A percentile compares a stretch with the other conserved stretches of the same genome.
Evolutionary conservation across 2,797 vertebrate genomes (phyloP).

Genomic region (Acanthornis magna): DNA sequence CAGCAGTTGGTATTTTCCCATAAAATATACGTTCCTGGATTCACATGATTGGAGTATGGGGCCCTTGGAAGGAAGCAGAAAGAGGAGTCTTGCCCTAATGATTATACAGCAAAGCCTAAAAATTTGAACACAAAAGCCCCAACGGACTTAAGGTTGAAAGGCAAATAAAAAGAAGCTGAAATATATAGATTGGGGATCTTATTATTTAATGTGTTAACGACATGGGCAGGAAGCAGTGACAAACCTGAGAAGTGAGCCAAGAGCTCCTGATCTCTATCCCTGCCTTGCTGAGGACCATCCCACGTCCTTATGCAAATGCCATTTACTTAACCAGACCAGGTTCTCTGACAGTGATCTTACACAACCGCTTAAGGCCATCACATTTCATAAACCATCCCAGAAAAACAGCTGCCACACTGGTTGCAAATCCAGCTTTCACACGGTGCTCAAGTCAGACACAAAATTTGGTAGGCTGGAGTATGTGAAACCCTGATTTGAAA

Average conservation of each 20-base stretch:
- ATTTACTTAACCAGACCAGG: background rate
- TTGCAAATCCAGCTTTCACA: background rate
- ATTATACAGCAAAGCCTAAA: background rate
- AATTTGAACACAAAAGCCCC: background rate
- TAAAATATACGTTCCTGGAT: background rate
- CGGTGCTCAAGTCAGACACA: background rate
- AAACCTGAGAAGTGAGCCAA: background rate
- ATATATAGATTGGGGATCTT: background rate
- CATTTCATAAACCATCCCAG: background rate
- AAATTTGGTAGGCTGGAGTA: background rate
- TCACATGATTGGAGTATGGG: background rate
- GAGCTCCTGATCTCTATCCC: constrained; percentile 11
- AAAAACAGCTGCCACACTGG: background rate
- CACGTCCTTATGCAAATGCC: constrained; percentile 1
- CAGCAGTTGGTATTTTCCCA: constrained; percentile 13
- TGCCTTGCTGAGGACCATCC: background rate
- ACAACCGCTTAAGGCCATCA: background rate
- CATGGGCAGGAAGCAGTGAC: background rate
- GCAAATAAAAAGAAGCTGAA: background rate
- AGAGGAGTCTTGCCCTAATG: background rate
- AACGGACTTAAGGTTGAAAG: background rate
- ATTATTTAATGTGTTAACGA: background rate
- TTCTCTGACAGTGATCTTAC: background rate
- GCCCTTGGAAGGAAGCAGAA: constrained; percentile 4
- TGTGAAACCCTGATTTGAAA: background rate